Evolutionary conservation across 92 coral and sea anemone species (phyloP).

Genomic region (Nematostella vectensis): DNA sequence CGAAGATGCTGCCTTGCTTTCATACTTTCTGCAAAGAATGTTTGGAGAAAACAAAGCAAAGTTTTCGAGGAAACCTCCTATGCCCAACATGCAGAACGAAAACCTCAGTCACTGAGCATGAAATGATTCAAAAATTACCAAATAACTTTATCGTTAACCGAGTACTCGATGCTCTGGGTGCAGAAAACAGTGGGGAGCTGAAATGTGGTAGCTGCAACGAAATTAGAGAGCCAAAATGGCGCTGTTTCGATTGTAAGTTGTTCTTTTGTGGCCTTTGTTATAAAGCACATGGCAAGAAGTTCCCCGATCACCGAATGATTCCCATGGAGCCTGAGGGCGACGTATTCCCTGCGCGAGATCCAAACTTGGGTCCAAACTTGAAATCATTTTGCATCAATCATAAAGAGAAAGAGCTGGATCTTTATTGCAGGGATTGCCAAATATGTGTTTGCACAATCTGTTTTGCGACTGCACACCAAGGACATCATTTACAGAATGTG

Average conservation of each 20-base stretch:
- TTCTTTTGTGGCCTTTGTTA: conserved; percentile 22
- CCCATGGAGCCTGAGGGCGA: conserved; percentile 7
- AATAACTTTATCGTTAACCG: conserved; percentile 35
- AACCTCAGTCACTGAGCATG: conserved; percentile 6
- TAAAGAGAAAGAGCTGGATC: conserved; percentile 27
- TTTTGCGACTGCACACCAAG: conserved; percentile 35
- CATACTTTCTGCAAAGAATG: conserved; percentile 69
- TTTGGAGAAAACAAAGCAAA: conserved; percentile 22
- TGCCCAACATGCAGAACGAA: conserved; percentile 35
- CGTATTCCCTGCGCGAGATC: conserved; percentile 7
- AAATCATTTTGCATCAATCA: conserved; percentile 32
- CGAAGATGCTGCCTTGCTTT: conserved; percentile 60
- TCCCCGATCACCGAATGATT: conserved; percentile 6
- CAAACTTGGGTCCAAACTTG: too few species aligned
- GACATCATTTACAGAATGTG: conserved; percentile 15
- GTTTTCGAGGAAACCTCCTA: conserved; percentile 3
- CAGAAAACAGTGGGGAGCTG: conserved; percentile 10
- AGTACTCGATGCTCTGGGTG: conserved; percentile 20
- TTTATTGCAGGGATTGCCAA: conserved; percentile 28
- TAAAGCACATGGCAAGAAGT: conserved; percentile 17
- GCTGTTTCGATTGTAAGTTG: conserved; percentile 16
- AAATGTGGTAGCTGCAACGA: conserved; percentile 21
- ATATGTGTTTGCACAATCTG: conserved; percentile 31
- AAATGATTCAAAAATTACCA: conserved; percentile 21
- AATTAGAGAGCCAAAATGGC: conserved; percentile 14